These are phyloP conservation scores for Beaufortia kweichowensis DNA, from an alignment of 2,113 vertebrate genomes.

Conservation along the genomic window DNA sequence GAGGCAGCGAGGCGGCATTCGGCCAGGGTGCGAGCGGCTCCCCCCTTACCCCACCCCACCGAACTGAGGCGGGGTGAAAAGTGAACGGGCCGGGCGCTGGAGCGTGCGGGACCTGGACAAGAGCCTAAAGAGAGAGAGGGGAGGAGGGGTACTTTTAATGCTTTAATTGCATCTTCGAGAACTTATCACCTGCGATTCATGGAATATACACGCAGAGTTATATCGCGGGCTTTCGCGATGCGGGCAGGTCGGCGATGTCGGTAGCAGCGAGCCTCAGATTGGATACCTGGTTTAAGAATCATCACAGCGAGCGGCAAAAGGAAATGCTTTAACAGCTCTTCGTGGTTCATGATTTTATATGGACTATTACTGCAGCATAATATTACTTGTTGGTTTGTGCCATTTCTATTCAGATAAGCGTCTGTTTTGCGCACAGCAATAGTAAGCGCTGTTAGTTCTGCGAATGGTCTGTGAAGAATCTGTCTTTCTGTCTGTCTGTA, in stretches of 20 bases:
- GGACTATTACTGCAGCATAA: not conserved
- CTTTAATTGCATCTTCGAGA: not conserved
- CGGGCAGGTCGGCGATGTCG: not conserved
- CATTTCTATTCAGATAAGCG: not conserved
- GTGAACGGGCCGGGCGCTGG: slow-evolving; percentile 65
- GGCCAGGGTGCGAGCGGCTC: slow-evolving; percentile 68
- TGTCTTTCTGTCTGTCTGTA: not conserved
- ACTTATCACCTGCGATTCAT: slow-evolving; percentile 13
- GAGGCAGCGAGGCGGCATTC: slow-evolving; percentile 76
- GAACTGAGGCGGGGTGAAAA: slow-evolving; percentile 68
- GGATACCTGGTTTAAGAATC: not conserved
- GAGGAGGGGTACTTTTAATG: slow-evolving; percentile 11
- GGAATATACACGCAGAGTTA: not conserved
- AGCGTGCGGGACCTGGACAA: slow-evolving; percentile 74
- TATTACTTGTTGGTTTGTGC: not conserved
- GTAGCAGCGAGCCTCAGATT: not conserved
- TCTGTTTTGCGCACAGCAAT: not conserved
- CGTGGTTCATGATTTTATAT: not conserved
- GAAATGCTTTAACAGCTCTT: not conserved
- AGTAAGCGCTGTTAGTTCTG: not conserved
- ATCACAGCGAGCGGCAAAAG: not conserved
- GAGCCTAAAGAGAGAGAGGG: slow-evolving; percentile 57
- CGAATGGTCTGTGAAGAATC: too few relatives aligned
- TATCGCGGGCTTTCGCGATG: not conserved
- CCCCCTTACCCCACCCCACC: slow-evolving; percentile 60